Evolutionary conservation across 53 echinoderm and acorn worm species (phyloP).

Genomic region (Holothuria scabra): DNA sequence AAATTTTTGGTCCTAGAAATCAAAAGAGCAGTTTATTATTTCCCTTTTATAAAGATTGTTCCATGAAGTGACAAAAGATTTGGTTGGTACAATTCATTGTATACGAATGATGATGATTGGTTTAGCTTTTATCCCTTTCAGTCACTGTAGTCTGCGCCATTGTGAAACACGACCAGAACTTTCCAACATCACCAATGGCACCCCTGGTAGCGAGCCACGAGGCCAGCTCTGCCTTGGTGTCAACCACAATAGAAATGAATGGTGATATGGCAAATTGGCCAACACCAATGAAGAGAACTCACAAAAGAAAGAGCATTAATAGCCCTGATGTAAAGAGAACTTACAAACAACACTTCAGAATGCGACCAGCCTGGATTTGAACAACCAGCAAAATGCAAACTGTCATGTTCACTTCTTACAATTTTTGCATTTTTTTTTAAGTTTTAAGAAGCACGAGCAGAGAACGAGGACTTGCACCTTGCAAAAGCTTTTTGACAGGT

Average conservation of each 20-base stretch:
- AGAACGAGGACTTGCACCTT: too few species aligned
- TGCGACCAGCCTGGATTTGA: conserved; percentile 40
- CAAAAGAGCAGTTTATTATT: too few species aligned
- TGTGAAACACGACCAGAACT: conserved; percentile 43
- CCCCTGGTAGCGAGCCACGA: conserved; percentile 39
- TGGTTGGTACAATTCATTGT: too few species aligned
- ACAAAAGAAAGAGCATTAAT: conserved; percentile 36
- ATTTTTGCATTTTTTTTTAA: too few species aligned
- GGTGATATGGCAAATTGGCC: conserved; percentile 6
- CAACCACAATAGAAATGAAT: background rate
- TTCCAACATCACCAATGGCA: conserved; percentile 56
- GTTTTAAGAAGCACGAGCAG: too few species aligned
- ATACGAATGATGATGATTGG: too few species aligned
- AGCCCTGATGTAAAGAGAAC: conserved; percentile 45
- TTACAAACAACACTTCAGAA: conserved; percentile 2
- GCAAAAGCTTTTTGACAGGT: too few species aligned
- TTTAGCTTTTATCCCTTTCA: background rate
- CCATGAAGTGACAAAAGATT: too few species aligned
- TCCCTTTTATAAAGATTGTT: too few species aligned
- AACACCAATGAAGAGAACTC: conserved; percentile 35
- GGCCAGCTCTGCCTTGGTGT: conserved; percentile 49
- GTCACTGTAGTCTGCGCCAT: conserved; percentile 38
- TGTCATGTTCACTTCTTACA: too few species aligned
- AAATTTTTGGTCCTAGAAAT: too few species aligned
- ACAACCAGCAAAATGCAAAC: too few species aligned